Evolutionary conservation across 1,140 invertebrate species (phyloP).

Genomic region (Drosophila lini): DNA sequence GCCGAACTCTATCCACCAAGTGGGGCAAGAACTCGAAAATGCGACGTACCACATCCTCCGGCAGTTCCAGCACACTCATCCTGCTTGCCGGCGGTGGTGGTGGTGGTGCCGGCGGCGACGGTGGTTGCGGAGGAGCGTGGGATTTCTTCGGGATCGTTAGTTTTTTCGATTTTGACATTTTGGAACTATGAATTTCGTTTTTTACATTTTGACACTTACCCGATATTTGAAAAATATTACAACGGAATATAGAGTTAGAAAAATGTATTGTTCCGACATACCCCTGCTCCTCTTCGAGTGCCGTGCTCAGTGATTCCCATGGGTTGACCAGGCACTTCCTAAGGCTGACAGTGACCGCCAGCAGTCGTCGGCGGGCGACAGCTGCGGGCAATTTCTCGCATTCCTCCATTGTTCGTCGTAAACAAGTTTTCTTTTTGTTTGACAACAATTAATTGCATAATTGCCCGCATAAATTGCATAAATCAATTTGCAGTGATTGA

Average conservation of each 20-base stretch:
- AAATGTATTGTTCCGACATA: no score
- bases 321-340: conserved; percentile 48
- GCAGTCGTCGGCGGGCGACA: conserved; percentile 41
- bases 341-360: conserved; percentile 49
- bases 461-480: conserved; percentile 73
- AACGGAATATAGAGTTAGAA: not conserved
- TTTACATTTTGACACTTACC: conserved; percentile 36
- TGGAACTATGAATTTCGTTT: conserved; percentile 45
- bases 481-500: conserved; percentile 51
- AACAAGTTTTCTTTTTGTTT: conserved; percentile 70
- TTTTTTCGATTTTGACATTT: conserved; percentile 11
- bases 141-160: not conserved
- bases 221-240: not conserved
- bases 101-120: not conserved
- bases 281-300: no score
- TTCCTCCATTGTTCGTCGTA: conserved; percentile 51
- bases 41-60: conserved; percentile 48
- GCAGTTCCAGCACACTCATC: conserved; percentile 37
- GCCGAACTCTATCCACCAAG: conserved; percentile 48
- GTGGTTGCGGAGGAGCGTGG: not conserved
- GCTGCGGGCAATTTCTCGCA: conserved; percentile 68
- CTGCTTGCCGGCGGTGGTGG: not conserved
- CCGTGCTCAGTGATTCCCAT: conserved; percentile 18
- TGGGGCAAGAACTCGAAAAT: conserved; percentile 42
- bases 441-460: conserved; percentile 77